phyloP scores from a whole-genome alignment of 2,797 vertebrate genomes.

The Macrochelys suwanniensis region DNA sequence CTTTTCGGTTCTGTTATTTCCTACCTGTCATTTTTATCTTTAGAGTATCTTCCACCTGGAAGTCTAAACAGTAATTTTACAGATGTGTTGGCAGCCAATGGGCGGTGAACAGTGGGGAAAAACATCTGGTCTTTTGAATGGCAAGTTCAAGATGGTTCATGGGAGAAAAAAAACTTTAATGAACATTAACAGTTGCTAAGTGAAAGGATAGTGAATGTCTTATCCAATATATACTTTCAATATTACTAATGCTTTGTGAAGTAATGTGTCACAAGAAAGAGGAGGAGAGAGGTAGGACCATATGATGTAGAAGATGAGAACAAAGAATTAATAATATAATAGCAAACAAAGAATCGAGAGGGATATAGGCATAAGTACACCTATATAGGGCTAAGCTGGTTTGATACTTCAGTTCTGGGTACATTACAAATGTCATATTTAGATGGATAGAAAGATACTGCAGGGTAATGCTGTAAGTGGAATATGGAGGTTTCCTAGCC shows the following conservation, averaged over 20 bases:
- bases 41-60: not conserved
- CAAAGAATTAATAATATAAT: not conserved
- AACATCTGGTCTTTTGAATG: constrained; percentile 13
- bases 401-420: not conserved
- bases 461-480: not conserved
- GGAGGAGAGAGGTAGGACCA: not conserved
- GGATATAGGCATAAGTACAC: not conserved
- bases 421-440: not conserved
- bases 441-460: not conserved
- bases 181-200: not conserved
- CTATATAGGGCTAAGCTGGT: not conserved
- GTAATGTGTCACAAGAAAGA: not conserved
- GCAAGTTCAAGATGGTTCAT: not conserved
- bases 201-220: not conserved
- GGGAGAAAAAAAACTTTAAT: not conserved
- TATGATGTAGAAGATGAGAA: not conserved
- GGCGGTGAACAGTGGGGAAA: not conserved
- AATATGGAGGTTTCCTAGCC: not conserved
- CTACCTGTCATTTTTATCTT: not conserved
- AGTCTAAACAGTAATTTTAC: not conserved
- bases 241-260: not conserved
- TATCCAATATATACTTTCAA: not conserved
- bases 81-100: not conserved
- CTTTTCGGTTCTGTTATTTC: constrained; percentile 5
- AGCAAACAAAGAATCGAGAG: not conserved